A percentile compares a stretch with the other conserved stretches of the same genome.
phyloP scores from a whole-genome alignment of 2,113 vertebrate genomes.

The Leuciscus idus region DNA sequence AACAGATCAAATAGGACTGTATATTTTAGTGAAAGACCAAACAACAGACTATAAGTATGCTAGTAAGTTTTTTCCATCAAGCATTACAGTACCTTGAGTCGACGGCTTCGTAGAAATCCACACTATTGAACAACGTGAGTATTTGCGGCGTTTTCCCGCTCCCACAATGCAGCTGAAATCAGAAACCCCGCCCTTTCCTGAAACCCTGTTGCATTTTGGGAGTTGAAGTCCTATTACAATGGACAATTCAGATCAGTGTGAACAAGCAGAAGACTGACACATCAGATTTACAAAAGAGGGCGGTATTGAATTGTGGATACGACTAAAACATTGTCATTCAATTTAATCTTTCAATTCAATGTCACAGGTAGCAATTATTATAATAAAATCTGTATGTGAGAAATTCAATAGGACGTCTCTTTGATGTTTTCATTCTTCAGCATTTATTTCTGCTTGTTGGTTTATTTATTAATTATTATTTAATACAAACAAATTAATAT shows the following conservation, averaged over 20 bases:
- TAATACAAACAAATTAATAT: too few species aligned
- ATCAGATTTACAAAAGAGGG: constrained; percentile 19
- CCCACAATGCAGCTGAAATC: constrained; percentile 59
- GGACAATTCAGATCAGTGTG: not conserved
- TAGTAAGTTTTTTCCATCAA: not conserved
- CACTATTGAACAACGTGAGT: constrained; percentile 31
- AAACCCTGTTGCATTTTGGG: constrained; percentile 28
- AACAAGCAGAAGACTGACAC: not conserved
- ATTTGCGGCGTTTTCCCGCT: constrained; percentile 55
- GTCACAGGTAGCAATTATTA: not conserved
- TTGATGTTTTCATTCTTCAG: not conserved
- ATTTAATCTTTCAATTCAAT: not conserved
- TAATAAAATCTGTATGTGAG: not conserved
- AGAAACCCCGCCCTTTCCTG: constrained; percentile 26
- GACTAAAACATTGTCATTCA: not conserved
- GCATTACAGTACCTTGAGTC: constrained; percentile 3
- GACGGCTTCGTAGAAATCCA: not conserved
- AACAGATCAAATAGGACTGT: not conserved
- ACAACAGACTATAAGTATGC: not conserved
- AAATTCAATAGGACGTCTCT: not conserved
- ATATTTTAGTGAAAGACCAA: not conserved
- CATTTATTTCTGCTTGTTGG: not conserved
- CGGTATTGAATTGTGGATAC: not conserved
- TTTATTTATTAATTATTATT: not conserved
- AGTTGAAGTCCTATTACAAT: constrained; percentile 9